Conservation (phyloP, 2,888 invertebrate genomes). For the Pterobdella sp. region DNA sequence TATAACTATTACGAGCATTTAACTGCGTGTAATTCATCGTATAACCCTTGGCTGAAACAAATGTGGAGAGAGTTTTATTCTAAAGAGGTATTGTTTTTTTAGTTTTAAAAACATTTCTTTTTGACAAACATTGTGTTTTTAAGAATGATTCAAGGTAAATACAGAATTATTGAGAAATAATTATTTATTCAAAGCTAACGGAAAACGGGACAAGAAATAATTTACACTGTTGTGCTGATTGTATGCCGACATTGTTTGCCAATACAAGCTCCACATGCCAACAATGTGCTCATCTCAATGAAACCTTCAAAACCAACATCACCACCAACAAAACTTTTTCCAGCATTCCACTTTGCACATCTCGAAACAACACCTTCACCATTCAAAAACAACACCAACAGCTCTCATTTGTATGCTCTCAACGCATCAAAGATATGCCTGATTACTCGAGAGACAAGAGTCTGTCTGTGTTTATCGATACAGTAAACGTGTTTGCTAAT, state of each 20-base stretch:
- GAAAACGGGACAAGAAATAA: too few relatives aligned
- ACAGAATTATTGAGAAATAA: too few relatives aligned
- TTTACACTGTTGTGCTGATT: too few relatives aligned
- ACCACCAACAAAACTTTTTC: background rate
- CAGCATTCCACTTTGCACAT: too few relatives aligned
- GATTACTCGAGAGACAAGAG: constrained; percentile 32
- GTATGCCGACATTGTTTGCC: too few relatives aligned
- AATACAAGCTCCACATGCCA: background rate
- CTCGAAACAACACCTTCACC: background rate
- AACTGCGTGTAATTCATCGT: constrained; percentile 32
- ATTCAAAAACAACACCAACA: background rate
- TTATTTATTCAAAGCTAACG: too few relatives aligned
- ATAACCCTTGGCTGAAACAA: constrained; percentile 42
- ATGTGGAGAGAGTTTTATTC: constrained; percentile 42
- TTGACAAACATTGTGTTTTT: too few relatives aligned
- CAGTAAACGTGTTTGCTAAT: constrained; percentile 40
- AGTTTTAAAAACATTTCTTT: too few relatives aligned
- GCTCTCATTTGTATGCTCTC: background rate
- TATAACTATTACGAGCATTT: constrained; percentile 40
- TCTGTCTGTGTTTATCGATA: constrained; percentile 39
- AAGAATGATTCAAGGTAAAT: too few relatives aligned
- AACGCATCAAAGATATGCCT: background rate
- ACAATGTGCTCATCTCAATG: background rate
- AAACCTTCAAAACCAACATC: background rate
- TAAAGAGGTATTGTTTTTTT: too few relatives aligned